Conservation (phyloP, 2,888 invertebrate species). For the Pardosa pseudoannulata region DNA sequence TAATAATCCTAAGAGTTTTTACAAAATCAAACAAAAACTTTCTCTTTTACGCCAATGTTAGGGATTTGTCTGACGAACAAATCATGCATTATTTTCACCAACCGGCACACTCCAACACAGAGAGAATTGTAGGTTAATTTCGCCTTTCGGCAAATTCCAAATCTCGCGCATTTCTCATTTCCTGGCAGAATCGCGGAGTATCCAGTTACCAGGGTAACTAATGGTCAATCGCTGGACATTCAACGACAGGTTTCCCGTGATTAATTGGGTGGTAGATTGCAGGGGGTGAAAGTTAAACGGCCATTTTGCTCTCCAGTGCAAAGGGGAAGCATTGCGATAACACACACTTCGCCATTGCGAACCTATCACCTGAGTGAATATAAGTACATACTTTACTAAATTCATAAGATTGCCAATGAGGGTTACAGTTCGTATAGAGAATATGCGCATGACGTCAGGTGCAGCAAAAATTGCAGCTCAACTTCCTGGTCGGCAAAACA, state of each 20-base stretch:
- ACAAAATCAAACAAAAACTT: too few relatives aligned
- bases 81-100: background rate
- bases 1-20: too few relatives aligned
- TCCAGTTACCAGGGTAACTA: background rate
- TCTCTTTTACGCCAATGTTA: too few relatives aligned
- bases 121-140: background rate
- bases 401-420: too few relatives aligned
- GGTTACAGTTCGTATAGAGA: too few relatives aligned
- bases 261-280: slow-evolving; percentile 7
- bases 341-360: background rate
- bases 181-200: background rate
- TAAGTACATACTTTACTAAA: too few relatives aligned
- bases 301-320: background rate
- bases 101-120: background rate
- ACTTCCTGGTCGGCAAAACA: too few relatives aligned
- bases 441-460: too few relatives aligned
- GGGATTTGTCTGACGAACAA: too few relatives aligned
- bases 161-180: background rate
- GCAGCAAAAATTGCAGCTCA: too few relatives aligned
- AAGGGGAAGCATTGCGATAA: background rate
- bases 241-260: background rate
- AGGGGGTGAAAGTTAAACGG: slow-evolving; percentile 7
- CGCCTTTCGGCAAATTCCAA: background rate
- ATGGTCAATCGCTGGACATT: slow-evolving; percentile 13
- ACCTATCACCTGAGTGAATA: too few relatives aligned